Evolutionary conservation across 2,113 vertebrate species (phyloP).

Genomic region (Pelecanoides urinatrix): DNA sequence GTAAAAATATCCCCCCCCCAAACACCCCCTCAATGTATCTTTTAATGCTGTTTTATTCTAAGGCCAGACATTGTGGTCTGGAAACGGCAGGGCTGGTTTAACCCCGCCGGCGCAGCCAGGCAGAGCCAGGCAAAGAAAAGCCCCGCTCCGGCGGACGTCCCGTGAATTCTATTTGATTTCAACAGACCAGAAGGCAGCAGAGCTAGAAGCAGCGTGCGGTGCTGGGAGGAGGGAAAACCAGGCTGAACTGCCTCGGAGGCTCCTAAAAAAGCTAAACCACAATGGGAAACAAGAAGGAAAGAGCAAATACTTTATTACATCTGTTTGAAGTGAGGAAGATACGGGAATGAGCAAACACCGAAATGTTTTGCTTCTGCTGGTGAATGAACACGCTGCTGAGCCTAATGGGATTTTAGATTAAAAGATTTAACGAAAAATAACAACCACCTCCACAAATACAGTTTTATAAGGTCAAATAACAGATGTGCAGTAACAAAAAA

Average conservation of each 20-base stretch:
- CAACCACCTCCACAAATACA: constrained; percentile 54
- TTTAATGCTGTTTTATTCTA: neutral
- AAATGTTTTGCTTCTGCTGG: constrained; percentile 33
- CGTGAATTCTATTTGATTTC: constrained; percentile 17
- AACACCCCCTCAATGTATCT: neutral
- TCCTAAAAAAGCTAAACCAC: constrained; percentile 26
- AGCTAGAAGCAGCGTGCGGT: neutral
- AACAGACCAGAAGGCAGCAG: neutral
- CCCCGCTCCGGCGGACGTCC: neutral
- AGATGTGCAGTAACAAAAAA: neutral
- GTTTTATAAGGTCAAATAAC: constrained; percentile 55
- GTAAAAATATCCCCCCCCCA: neutral
- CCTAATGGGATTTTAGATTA: constrained; percentile 65
- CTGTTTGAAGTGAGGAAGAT: constrained; percentile 39
- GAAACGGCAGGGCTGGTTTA: neutral
- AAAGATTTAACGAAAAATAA: constrained; percentile 57
- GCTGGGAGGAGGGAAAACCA: neutral
- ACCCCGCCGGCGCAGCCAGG: neutral
- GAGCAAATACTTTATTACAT: constrained; percentile 30
- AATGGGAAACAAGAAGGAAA: constrained; percentile 14
- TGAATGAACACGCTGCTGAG: neutral
- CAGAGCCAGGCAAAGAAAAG: neutral
- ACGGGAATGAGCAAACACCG: constrained; percentile 4
- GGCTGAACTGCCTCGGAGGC: neutral
- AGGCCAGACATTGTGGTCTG: neutral